phyloP scores from a whole-genome alignment of 2,797 vertebrate species.

The Parauchenoglanis punctatus region DNA sequence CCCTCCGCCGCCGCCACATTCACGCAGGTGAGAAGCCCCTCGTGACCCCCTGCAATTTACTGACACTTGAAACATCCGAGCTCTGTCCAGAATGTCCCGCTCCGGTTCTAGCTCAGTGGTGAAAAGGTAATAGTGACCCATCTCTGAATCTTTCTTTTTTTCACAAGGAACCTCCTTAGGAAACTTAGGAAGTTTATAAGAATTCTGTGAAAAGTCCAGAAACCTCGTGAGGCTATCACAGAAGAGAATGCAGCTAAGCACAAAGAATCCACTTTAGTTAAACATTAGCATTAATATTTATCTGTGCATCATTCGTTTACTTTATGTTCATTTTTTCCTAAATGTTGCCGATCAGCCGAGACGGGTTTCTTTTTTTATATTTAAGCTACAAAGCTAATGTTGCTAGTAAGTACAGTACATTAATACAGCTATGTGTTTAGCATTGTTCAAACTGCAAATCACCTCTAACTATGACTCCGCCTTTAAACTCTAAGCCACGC shows the following conservation, averaged over 20 bases:
- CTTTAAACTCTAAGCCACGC: not conserved
- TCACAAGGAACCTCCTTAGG: not conserved
- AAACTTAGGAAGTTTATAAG: too few species aligned
- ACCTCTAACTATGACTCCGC: not conserved
- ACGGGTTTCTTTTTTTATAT: too few species aligned
- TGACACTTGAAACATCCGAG: conserved; percentile 11
- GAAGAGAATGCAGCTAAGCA: not conserved
- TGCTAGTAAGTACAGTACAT: not conserved
- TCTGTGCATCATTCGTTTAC: not conserved
- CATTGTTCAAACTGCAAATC: not conserved
- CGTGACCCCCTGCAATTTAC: not conserved
- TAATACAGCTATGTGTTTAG: not conserved
- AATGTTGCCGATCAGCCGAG: too few species aligned
- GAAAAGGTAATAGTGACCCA: not conserved
- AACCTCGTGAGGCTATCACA: not conserved
- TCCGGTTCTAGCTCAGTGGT: not conserved
- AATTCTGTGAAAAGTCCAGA: not conserved
- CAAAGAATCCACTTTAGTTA: not conserved
- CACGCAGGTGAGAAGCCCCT: conserved; percentile 7
- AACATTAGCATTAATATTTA: not conserved
- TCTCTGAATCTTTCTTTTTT: not conserved
- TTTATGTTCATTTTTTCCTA: too few species aligned
- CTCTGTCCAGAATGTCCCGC: not conserved
- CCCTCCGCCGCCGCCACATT: not conserved
- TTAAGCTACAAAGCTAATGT: not conserved